phyloP scores from a whole-genome alignment of 2,797 vertebrate species.

The Rhynchonycteris naso region DNA sequence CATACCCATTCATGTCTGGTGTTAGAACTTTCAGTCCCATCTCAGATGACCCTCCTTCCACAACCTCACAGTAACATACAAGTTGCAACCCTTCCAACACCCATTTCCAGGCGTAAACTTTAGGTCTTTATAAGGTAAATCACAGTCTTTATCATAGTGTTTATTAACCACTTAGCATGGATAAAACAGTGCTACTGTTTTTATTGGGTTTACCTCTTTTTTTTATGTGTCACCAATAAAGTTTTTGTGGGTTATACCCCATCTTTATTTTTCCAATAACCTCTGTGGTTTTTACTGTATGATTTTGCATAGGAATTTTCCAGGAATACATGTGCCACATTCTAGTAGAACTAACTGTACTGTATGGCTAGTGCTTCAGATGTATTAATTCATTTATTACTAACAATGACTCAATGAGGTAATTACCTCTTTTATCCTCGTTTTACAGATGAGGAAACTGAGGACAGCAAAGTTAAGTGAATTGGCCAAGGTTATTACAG shows the following conservation, averaged over 20 bases:
- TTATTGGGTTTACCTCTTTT: neutral
- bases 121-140: conserved; percentile 2
- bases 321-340: neutral
- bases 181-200: neutral
- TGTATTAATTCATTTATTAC: neutral
- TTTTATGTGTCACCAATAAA: neutral
- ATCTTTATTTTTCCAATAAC: neutral
- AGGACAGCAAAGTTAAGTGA: neutral
- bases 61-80: neutral
- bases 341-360: neutral
- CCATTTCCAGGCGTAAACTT: neutral
- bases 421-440: neutral
- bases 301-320: neutral
- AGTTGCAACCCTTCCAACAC: neutral
- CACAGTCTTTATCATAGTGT: neutral
- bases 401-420: neutral
- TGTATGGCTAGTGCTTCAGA: neutral
- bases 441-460: neutral
- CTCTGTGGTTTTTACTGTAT: neutral
- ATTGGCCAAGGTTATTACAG: neutral
- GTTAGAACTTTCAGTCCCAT: neutral
- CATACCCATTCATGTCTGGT: neutral
- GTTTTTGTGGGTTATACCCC: neutral
- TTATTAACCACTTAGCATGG: neutral
- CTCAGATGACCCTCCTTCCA: neutral